These are phyloP conservation scores for Lycia hirtaria DNA, from an alignment of 2,888 invertebrate genomes.

Conservation along the genomic window DNA sequence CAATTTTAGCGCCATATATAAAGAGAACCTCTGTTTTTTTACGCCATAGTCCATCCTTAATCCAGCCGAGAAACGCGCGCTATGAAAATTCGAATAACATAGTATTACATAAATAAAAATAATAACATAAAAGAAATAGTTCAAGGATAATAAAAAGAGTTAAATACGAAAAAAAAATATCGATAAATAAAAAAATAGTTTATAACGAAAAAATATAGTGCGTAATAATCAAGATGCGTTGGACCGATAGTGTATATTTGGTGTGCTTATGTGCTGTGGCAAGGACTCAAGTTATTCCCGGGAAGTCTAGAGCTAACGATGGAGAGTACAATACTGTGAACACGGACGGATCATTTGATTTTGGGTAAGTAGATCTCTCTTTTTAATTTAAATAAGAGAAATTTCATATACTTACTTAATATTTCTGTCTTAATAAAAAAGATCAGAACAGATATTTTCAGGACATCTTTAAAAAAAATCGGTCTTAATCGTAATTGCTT, in stretches of 20 bases:
- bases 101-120: conserved; percentile 24
- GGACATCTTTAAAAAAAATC: no score
- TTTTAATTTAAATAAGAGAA: no score
- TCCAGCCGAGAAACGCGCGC: conserved; percentile 52
- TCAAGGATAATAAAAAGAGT: conserved; percentile 41
- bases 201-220: background rate
- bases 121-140: no score
- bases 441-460: no score
- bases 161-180: background rate
- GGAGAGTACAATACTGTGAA: conserved; percentile 88
- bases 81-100: conserved; percentile 51
- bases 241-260: conserved; percentile 65
- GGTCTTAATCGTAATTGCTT: no score
- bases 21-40: conserved; percentile 75
- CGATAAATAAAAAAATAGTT: conserved; percentile 31
- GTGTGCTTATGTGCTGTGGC: conserved; percentile 72
- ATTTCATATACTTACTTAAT: no score
- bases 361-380: conserved; percentile 88
- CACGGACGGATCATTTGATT: conserved; percentile 90
- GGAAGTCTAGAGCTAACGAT: conserved; percentile 79
- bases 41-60: conserved; percentile 67
- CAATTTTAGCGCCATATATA: conserved; percentile 81
- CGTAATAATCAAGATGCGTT: conserved; percentile 59
- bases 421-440: no score
- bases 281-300: conserved; percentile 78